Conservation (phyloP, 2,113 vertebrate species). For the Rallus limicola region DNA sequence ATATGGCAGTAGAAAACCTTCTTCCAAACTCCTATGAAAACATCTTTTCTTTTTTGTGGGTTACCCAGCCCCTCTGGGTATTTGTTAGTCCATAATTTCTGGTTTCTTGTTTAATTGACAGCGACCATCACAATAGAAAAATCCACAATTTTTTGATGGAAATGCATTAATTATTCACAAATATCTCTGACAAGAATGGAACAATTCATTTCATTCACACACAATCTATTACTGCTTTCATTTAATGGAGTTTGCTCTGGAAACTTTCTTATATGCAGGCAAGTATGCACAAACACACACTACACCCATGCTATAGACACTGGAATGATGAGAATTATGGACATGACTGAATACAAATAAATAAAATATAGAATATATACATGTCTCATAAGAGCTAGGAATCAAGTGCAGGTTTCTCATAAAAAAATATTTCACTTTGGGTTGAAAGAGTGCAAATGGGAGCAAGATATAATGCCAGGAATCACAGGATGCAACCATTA, state of each 20-base stretch:
- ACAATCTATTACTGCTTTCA: background rate
- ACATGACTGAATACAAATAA: slow-evolving; percentile 55
- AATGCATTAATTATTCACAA: background rate
- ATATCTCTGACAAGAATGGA: background rate
- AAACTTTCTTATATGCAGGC: background rate
- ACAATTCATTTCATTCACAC: slow-evolving; percentile 15
- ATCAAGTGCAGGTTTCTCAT: slow-evolving; percentile 29
- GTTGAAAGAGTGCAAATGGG: slow-evolving; percentile 59
- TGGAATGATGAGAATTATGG: background rate
- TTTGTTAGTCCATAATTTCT: background rate
- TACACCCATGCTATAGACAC: background rate
- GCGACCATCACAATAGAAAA: background rate
- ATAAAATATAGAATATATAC: slow-evolving; percentile 62
- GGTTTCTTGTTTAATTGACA: background rate
- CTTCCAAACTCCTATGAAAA: background rate
- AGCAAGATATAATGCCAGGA: slow-evolving; percentile 48
- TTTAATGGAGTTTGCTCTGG: background rate
- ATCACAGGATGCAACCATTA: slow-evolving; percentile 53
- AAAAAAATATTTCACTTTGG: slow-evolving; percentile 53
- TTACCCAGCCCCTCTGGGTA: background rate
- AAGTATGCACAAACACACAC: background rate
- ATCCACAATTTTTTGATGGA: background rate
- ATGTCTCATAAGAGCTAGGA: slow-evolving; percentile 2
- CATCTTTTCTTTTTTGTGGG: background rate
- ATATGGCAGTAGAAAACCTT: background rate